Percentiles rank a stretch among this genome's conserved stretches.
phyloP scores from a whole-genome alignment of 2,797 vertebrate genomes.

The Notoglanidium macrostoma region DNA sequence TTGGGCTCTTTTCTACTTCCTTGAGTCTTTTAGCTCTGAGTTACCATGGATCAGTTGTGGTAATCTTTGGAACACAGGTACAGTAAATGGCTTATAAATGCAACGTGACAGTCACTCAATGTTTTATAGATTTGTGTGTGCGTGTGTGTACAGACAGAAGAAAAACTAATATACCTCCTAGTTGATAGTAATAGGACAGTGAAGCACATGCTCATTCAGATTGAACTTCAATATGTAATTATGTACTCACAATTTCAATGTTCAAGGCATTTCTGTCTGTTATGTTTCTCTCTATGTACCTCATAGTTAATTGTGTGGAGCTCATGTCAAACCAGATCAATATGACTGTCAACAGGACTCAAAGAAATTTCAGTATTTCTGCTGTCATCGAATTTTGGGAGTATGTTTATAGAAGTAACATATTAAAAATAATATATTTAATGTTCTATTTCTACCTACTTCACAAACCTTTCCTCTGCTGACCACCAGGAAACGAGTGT shows the following conservation, averaged over 20 bases:
- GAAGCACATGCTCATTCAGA: background rate
- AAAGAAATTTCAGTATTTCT: constrained; percentile 17
- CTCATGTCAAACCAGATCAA: constrained; percentile 8
- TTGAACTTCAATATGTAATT: background rate
- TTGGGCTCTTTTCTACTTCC: constrained; percentile 73
- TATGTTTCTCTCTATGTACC: constrained; percentile 13
- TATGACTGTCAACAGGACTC: constrained; percentile 4
- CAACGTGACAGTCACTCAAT: too few species aligned
- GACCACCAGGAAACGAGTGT: background rate
- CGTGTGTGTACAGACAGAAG: too few species aligned
- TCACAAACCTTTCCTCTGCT: background rate
- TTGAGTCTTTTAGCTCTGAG: constrained; percentile 69
- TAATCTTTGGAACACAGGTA: constrained; percentile 28
- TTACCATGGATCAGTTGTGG: constrained; percentile 3
- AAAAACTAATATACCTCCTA: background rate
- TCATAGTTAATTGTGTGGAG: constrained; percentile 17
- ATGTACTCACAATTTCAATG: background rate
- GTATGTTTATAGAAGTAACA: background rate
- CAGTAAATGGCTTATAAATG: background rate
- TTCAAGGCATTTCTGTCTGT: background rate
- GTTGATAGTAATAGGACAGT: background rate
- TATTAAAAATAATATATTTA: background rate
- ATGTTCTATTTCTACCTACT: background rate
- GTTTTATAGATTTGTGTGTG: background rate
- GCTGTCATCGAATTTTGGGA: constrained; percentile 31